Base-by-base conservation (phyloP, 2,797 vertebrate genomes). In the Platalea minor region DNA sequence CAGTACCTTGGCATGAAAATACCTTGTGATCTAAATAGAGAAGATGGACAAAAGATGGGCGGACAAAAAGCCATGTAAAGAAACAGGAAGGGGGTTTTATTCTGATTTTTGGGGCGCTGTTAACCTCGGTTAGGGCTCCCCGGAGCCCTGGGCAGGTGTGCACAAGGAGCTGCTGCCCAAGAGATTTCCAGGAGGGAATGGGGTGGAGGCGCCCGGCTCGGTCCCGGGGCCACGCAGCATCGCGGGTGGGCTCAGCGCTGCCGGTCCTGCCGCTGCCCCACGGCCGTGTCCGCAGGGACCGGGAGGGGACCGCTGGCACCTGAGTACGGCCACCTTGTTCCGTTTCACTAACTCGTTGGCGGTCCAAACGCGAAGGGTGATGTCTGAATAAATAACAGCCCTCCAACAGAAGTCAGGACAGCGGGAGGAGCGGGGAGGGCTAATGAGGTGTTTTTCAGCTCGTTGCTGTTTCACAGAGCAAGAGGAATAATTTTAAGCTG, bases 341-440 rank as follows among this genome's bases (percentile, higher is more conserved):
- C 2, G 35, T n/a, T 48, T 12, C 85, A 4, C 12, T 1, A 11
- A 3, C 23, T 37, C 76, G 33, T 2, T 43, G 89, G 57, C 24
- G 5, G 9, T 8, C 26, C 53, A 2, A 10, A 2, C 43, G 1
- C 43, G 14, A 0, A 12, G 51, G 29, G 15, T 15, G 45, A 26
- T 72, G 56, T 16, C 8, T 8, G 57, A 29, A 8, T 13, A 51
- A n/a, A 17, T 31, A 76, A 53, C 68, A 73, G 3, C 28, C 16
- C 14, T 29, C 48, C 3, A 16, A 9, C 12, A 39, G 59, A 12
- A 31, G 43, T 17, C 39, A 14, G 77, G 51, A 35, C 51, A 13
- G 29, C 33, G 11, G 48, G 24, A 43, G 45, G 63, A 10, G 16
- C 8, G 41, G 28, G 41, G 28, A 39, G 67, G 4, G 37, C 15